These are phyloP conservation scores for Sphaeridia pumilis DNA, from an alignment of 2,888 invertebrate species.

Conservation along the genomic window DNA sequence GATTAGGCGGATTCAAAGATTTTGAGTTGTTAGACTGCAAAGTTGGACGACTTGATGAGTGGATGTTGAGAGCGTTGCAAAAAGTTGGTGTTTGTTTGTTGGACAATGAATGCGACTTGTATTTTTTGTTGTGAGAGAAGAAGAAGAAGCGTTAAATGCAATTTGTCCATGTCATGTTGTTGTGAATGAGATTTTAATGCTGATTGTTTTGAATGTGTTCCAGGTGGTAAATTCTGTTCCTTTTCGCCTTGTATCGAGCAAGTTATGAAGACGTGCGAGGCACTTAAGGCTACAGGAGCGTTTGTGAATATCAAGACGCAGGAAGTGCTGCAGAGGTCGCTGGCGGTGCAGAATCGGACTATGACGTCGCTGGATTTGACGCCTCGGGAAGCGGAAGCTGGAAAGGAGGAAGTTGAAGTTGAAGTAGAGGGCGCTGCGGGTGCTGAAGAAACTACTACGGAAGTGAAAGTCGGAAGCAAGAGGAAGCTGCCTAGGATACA, in stretches of 20 bases:
- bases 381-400: constrained; percentile 3
- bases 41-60: too few relatives aligned
- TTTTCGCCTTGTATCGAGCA: constrained; percentile 99
- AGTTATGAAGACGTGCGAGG: constrained; percentile 75
- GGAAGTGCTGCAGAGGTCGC: constrained; percentile 73
- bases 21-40: too few relatives aligned
- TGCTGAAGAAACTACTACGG: not conserved
- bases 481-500: constrained; percentile 3
- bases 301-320: constrained; percentile 76
- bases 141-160: too few relatives aligned
- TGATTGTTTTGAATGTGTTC: not conserved
- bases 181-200: too few relatives aligned
- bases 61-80: too few relatives aligned
- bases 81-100: too few relatives aligned
- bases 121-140: too few relatives aligned
- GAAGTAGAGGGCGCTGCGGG: not conserved
- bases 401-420: not conserved
- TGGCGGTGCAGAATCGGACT: constrained; percentile 55
- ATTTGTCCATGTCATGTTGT: too few relatives aligned
- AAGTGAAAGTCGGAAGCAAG: not conserved
- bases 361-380: constrained; percentile 30
- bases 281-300: constrained; percentile 53
- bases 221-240: constrained; percentile 62
- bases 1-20: too few relatives aligned
- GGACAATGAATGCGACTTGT: too few relatives aligned